Evolutionary conservation across 1,140 invertebrate species (phyloP), one percentile per base, ranked within the genome.

Genomic region (Tenebrio molitor): DNA sequence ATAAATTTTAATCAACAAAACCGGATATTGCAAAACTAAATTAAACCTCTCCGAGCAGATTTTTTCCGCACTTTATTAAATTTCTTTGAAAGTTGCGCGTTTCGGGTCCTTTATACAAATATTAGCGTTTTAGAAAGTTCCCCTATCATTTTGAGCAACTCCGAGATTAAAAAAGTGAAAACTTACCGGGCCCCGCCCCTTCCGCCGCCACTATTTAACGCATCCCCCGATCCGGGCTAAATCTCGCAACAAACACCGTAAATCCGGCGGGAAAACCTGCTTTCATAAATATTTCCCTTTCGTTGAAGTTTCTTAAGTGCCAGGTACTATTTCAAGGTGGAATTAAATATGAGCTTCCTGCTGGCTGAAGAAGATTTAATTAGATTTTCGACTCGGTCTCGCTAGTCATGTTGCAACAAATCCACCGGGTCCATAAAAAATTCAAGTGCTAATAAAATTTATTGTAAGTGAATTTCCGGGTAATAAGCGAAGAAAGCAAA

Each of bases 261-360:
- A 29, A 29, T 29, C 25, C 25, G 25, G 25, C 3, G 25, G 25
- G 25, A 29, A 29, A 2, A 2, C 12, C 36, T 3, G 12, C 4
- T 39, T 39, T 39, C 36, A 39, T 39, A 39, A 39, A 39, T 39
- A 39, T 39, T 39, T 39, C 36, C 12, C 36, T 39, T 39, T 39
- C 7, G 12, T 7, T 39, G 36, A 12, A 39, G 12, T 12, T 39
- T 39, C 36, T 29, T 29, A 8, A 29, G 25, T 29, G 25, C 25
- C 25, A 2, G 36, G 7, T n/a, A 39, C 36, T 39, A 39, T 39
- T 39, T 39, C 36, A 39, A 12, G 7, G 36, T 12, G 12, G 36
- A 39, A 39, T 39, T 39, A 7, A 12, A 12, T 12, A 7, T 39
- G 12, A 39, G 36, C n/a, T 39, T 39, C 7, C 12, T 39, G 36